Evolutionary conservation across 1,140 invertebrate species (phyloP), one percentile per base, ranked within the genome.

Genomic region (Drosophila kikkawai): DNA sequence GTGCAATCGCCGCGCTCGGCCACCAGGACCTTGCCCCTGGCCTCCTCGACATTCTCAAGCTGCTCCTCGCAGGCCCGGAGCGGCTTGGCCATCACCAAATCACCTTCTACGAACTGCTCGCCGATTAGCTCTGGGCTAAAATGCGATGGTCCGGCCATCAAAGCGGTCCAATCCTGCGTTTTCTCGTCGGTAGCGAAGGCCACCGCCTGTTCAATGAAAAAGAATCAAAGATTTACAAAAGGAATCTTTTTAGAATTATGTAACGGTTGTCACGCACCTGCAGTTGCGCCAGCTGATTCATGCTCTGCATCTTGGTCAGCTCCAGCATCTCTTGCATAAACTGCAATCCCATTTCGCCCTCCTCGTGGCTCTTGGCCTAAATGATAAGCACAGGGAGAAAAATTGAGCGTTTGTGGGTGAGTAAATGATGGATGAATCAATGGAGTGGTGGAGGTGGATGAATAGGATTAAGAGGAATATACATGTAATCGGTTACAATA

Each of bases 261-360:
- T 44, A 3, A 13, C 9, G 17, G 1, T 3, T 12, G 17, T 44
- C 39, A 75, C 82, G 73, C 58, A 93, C 92, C 66, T 94, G 93
- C 22, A 95, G 94, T 44, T 94, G 93, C 15, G 94, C 94, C 74
- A 95, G 94, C n/a, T 94, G 93, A 80, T 95, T 94, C 67, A 95
- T 93, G 13, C 93, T 91, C 91, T 96, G 95, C 65, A 94, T 93
- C 88, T 97, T 97, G 37, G 97, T 97, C 47, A 98, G 93, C 93
- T 98, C 97, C 9, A 98, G 95, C 97, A 99, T 99, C 94, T 99
- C 98, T 87, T 98, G 97, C 97, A 99, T 99, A 87, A 99, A 99
- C 34, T 97, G 94, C 26, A 99, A 92, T 1, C 99, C 98, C 93
- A 99, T 97, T 90, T 98, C 96, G 3, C 97, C 98, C 91, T 98